Conservation (phyloP, 2,797 vertebrate genomes). For the Takifugu ocellatus region DNA sequence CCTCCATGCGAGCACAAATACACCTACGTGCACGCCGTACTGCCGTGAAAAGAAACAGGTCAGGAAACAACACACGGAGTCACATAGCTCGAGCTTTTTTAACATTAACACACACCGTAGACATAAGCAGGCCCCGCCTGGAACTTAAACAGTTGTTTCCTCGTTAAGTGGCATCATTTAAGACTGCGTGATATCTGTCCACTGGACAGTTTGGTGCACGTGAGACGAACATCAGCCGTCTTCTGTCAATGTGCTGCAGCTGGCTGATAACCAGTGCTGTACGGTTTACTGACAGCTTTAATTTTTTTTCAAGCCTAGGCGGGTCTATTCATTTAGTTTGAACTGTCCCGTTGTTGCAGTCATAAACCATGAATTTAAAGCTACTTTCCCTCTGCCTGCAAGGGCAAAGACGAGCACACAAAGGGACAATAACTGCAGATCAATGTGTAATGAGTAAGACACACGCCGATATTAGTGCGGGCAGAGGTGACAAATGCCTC, state of each 20-base stretch:
- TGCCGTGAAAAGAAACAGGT: conserved; percentile 11
- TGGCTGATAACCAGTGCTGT: no score
- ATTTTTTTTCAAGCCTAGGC: no score
- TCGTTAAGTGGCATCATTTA: no score
- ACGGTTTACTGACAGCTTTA: no score
- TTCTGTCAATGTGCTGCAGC: no score
- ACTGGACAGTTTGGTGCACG: no score
- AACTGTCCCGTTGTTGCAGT: no score
- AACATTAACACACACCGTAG: conserved; percentile 9
- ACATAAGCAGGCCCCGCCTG: conserved; percentile 4
- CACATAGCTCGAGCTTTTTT: conserved; percentile 11
- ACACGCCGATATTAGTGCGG: conserved; percentile 65
- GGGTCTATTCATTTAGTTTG: no score
- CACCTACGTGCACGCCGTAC: background rate
- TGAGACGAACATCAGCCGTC: no score
- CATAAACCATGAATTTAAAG: no score
- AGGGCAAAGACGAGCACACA: conserved; percentile 25
- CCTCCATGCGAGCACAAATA: conserved; percentile 8
- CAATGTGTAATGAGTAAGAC: conserved; percentile 71
- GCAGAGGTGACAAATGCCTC: conserved; percentile 70
- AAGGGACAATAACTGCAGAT: conserved; percentile 47
- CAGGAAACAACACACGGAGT: conserved; percentile 6
- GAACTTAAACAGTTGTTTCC: no score
- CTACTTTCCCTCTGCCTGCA: conserved; percentile 4
- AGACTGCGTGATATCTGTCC: no score